A percentile compares a stretch with the other conserved stretches of the same genome.
phyloP scores from a whole-genome alignment of 2,888 invertebrate genomes.

The Erebia palarica region DNA sequence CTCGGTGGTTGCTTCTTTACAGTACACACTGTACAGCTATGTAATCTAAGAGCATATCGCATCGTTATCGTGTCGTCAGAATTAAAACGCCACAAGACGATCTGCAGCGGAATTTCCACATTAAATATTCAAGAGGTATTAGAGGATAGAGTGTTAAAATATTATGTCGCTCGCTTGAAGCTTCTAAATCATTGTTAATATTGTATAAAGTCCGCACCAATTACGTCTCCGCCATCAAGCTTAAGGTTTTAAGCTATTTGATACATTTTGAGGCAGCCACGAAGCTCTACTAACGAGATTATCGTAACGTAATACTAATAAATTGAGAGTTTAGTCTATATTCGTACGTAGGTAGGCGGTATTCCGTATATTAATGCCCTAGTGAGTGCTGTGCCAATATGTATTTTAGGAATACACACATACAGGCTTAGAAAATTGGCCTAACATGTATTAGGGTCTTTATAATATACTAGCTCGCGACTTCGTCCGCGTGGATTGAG shows the following conservation, averaged over 20 bases:
- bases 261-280: constrained; percentile 34
- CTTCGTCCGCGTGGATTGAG: too few species aligned
- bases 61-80: constrained; percentile 18
- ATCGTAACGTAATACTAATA: constrained; percentile 23
- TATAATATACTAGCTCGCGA: too few species aligned
- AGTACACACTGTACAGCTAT: too few species aligned
- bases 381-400: too few species aligned
- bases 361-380: background rate
- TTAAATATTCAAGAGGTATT: constrained; percentile 73
- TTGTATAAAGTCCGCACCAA: constrained; percentile 47
- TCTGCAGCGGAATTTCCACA: constrained; percentile 32
- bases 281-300: constrained; percentile 21
- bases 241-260: constrained; percentile 37
- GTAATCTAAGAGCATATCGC: background rate
- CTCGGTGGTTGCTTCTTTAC: too few species aligned
- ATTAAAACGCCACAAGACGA: constrained; percentile 23
- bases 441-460: too few species aligned
- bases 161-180: constrained; percentile 46
- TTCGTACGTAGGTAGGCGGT: background rate
- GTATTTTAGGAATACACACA: too few species aligned
- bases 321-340: constrained; percentile 14
- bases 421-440: too few species aligned
- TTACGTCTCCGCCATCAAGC: constrained; percentile 37
- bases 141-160: constrained; percentile 60
- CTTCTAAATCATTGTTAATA: constrained; percentile 51